Percentiles rank a stretch among this genome's conserved stretches.
phyloP scores from a whole-genome alignment of 1,140 invertebrate species.

The Scaptomyza pallida region DNA sequence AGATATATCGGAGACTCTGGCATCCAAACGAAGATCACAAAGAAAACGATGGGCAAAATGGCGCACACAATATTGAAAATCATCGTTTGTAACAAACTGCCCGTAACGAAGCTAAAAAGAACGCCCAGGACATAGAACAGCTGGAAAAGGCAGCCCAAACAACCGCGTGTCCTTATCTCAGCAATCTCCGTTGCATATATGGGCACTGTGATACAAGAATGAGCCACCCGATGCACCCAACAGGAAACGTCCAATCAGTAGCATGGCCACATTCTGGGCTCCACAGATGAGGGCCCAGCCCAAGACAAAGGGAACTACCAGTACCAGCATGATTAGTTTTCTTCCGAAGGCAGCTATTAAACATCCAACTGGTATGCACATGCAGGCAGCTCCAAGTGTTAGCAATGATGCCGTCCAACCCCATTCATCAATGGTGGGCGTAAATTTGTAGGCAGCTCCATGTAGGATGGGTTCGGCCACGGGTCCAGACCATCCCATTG shows the following conservation, averaged over 20 bases:
- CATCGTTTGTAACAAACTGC: conserved; percentile 77
- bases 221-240: conserved; percentile 88
- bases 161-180: conserved; percentile 88
- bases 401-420: conserved; percentile 55
- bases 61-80: conserved; percentile 86
- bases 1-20: conserved; percentile 88
- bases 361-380: conserved; percentile 87
- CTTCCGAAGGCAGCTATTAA: conserved; percentile 88
- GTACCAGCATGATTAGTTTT: conserved; percentile 87
- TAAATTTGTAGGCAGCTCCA: conserved; percentile 27
- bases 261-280: conserved; percentile 85
- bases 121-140: conserved; percentile 88
- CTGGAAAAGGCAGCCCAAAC: conserved; percentile 89
- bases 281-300: conserved; percentile 89
- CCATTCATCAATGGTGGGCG: conserved; percentile 13
- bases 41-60: conserved; percentile 86
- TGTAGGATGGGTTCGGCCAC: conserved; percentile 81
- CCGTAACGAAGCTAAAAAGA: conserved; percentile 86
- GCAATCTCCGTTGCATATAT: conserved; percentile 90
- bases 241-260: conserved; percentile 88
- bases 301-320: conserved; percentile 86
- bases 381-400: conserved; percentile 84
- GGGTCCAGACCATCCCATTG: conserved; percentile 89
- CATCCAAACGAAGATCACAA: conserved; percentile 86
- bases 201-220: conserved; percentile 88